These are phyloP conservation scores for Mactra quadrangularis DNA, from an alignment of 1,140 invertebrate genomes.

Conservation along the genomic window DNA sequence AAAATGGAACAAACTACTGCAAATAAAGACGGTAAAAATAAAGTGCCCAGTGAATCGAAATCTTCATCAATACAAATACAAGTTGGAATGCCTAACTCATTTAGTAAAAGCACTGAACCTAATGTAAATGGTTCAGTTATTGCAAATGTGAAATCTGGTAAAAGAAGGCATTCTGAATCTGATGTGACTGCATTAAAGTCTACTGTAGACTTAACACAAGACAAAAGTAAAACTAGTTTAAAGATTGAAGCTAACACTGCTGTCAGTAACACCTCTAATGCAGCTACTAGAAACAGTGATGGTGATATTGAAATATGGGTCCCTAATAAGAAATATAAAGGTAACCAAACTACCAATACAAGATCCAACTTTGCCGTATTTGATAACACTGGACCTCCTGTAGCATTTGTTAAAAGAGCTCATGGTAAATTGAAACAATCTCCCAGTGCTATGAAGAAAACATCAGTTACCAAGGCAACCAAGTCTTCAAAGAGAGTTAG, in stretches of 20 bases:
- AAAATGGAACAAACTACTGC: too few species aligned
- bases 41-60: too few species aligned
- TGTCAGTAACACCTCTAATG: not conserved
- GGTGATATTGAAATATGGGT: constrained; percentile 51
- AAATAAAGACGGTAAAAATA: too few species aligned
- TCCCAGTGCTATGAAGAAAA: constrained; percentile 10
- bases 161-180: too few species aligned
- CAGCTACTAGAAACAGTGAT: not conserved
- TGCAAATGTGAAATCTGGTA: too few species aligned
- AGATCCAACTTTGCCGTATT: constrained; percentile 59
- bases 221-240: too few species aligned
- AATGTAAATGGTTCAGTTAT: too few species aligned
- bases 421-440: constrained; percentile 13
- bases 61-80: too few species aligned
- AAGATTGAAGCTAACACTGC: not conserved
- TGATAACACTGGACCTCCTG: constrained; percentile 55
- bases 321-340: constrained; percentile 59
- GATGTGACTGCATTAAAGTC: too few species aligned
- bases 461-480: not conserved
- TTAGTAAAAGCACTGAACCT: too few species aligned
- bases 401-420: constrained; percentile 58
- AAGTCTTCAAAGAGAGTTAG: constrained; percentile 51
- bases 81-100: too few species aligned
- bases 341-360: constrained; percentile 15
- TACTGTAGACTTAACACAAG: too few species aligned